A percentile compares a stretch with the other conserved stretches of the same genome.
Conservation (phyloP, 2,888 invertebrate genomes). For the Mythimna ferrago region DNA sequence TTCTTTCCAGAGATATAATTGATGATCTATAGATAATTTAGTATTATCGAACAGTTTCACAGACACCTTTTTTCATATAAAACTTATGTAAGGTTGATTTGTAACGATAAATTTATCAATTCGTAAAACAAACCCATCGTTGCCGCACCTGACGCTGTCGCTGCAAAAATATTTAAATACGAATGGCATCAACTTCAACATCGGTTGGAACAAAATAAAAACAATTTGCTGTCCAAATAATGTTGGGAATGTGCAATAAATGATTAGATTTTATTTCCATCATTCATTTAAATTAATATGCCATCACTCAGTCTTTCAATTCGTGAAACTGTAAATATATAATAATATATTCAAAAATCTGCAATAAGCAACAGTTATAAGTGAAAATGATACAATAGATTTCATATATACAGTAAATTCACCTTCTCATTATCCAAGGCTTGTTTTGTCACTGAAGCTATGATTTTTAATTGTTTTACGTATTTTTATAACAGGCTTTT, state of each 20-base stretch:
- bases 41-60: background rate
- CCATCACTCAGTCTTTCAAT: slow-evolving; percentile 87
- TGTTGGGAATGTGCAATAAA: slow-evolving; percentile 76
- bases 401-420: slow-evolving; percentile 73
- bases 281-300: slow-evolving; percentile 77
- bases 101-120: slow-evolving; percentile 43
- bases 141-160: slow-evolving; percentile 17
- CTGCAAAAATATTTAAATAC: slow-evolving; percentile 55
- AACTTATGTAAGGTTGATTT: slow-evolving; percentile 28
- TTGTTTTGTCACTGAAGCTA: slow-evolving; percentile 47
- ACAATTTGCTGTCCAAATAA: slow-evolving; percentile 54
- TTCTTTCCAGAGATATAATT: slow-evolving; percentile 6
- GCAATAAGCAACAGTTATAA: slow-evolving; percentile 77
- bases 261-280: slow-evolving; percentile 62
- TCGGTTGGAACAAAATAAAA: slow-evolving; percentile 61
- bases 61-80: slow-evolving; percentile 30
- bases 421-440: slow-evolving; percentile 55
- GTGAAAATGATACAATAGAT: slow-evolving; percentile 74
- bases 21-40: slow-evolving; percentile 9
- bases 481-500: background rate
- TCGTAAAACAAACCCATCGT: slow-evolving; percentile 46
- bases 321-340: slow-evolving; percentile 79
- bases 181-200: slow-evolving; percentile 61
- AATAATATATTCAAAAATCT: slow-evolving; percentile 76
- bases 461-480: slow-evolving; percentile 32